phyloP scores from a whole-genome alignment of 1,140 invertebrate genomes.

The Marisa cornuarietis region DNA sequence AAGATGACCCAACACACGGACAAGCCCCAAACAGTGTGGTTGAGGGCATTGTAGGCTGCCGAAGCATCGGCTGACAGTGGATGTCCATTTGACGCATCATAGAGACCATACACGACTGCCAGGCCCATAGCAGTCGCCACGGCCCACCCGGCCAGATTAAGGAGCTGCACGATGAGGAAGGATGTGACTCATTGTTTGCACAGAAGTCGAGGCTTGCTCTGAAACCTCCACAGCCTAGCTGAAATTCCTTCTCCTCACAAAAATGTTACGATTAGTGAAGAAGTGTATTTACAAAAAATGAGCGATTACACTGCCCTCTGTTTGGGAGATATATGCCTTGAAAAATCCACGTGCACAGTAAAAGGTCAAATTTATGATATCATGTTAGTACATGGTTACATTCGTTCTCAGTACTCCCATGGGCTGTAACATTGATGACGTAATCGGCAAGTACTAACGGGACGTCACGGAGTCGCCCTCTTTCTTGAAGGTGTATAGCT shows the following conservation, averaged over 20 bases:
- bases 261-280: too few relatives aligned
- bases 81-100: conserved; percentile 31
- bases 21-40: conserved; percentile 60
- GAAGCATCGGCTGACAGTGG: conserved; percentile 32
- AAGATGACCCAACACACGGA: conserved; percentile 66
- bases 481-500: too few relatives aligned
- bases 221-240: background rate
- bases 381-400: too few relatives aligned
- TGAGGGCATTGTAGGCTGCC: conserved; percentile 58
- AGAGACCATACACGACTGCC: conserved; percentile 44
- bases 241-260: background rate
- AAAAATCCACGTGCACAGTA: too few relatives aligned
- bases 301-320: too few relatives aligned
- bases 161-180: background rate
- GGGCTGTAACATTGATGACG: too few relatives aligned
- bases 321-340: too few relatives aligned
- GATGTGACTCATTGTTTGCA: background rate
- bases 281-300: too few relatives aligned
- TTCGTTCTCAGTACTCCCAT: too few relatives aligned
- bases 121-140: conserved; percentile 31
- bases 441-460: too few relatives aligned
- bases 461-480: too few relatives aligned
- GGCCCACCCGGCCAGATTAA: conserved; percentile 30
- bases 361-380: too few relatives aligned
- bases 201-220: background rate